Conservation (phyloP, 2,113 vertebrate genomes). For the Onychostoma macrolepis region DNA sequence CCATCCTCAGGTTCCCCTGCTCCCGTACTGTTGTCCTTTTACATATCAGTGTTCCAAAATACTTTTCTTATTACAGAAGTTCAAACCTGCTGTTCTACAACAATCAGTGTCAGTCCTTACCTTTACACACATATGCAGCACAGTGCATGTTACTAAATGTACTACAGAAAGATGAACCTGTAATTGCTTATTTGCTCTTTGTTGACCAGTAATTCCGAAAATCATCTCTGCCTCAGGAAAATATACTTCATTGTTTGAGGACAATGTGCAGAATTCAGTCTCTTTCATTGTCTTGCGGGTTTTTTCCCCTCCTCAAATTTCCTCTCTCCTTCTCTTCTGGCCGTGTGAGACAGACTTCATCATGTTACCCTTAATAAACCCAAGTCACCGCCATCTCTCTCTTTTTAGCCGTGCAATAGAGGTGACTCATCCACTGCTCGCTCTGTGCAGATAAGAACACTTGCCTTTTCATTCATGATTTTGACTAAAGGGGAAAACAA, state of each 20-base stretch:
- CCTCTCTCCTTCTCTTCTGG: not conserved
- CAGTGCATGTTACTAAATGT: not conserved
- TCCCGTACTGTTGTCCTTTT: not conserved
- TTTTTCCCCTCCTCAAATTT: conserved; percentile 13
- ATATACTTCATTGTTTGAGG: not conserved
- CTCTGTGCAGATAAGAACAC: conserved; percentile 32
- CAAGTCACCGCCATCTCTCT: not conserved
- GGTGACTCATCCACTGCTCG: conserved; percentile 43
- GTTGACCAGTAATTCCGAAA: conserved; percentile 19
- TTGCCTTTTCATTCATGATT: conserved; percentile 39
- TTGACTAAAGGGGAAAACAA: conserved; percentile 9
- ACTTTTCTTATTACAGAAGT: not conserved
- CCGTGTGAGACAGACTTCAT: conserved; percentile 19
- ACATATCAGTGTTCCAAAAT: not conserved
- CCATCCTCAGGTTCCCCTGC: not conserved
- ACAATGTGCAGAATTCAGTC: conserved; percentile 12
- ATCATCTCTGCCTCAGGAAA: conserved; percentile 5
- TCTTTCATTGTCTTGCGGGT: not conserved
- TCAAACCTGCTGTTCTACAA: conserved; percentile 25
- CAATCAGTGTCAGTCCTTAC: conserved; percentile 17
- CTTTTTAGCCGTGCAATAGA: not conserved
- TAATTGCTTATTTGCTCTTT: conserved; percentile 29
- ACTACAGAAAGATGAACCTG: conserved; percentile 15
- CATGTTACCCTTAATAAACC: conserved; percentile 35
- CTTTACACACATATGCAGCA: not conserved